Evolutionary conservation across 2,888 invertebrate genomes (phyloP).

Genomic region (Leuctra nigra): DNA sequence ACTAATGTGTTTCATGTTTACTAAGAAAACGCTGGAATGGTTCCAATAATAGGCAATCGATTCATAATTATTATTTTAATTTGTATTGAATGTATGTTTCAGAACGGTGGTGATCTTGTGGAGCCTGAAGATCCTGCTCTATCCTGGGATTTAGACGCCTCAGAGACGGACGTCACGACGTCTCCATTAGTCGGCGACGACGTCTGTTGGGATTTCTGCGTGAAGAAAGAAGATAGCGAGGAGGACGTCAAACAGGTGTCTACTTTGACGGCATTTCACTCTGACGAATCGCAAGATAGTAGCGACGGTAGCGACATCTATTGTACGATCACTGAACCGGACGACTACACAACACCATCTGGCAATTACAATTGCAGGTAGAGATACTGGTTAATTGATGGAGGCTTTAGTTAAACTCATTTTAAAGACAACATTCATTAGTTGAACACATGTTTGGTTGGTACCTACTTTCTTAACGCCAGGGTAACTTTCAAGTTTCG

Average conservation of each 20-base stretch:
- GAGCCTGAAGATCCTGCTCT: background rate
- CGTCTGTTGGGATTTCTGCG: constrained; percentile 21
- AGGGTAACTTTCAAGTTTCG: too few relatives aligned
- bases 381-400: too few relatives aligned
- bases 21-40: too few relatives aligned
- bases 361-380: too few relatives aligned
- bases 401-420: too few relatives aligned
- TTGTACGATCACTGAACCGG: constrained; percentile 4
- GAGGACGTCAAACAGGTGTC: background rate
- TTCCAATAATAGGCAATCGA: too few relatives aligned
- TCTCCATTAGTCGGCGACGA: background rate
- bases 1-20: too few relatives aligned
- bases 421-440: too few relatives aligned
- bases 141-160: background rate
- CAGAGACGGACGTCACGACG: background rate
- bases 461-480: too few relatives aligned
- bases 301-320: background rate
- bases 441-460: too few relatives aligned
- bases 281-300: background rate
- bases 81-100: too few relatives aligned
- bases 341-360: background rate
- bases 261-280: background rate
- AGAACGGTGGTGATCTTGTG: constrained; percentile 9
- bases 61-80: too few relatives aligned
- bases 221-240: background rate